Base-by-base conservation (phyloP, 1,140 invertebrate species). In the Saxidomus purpurata region DNA sequence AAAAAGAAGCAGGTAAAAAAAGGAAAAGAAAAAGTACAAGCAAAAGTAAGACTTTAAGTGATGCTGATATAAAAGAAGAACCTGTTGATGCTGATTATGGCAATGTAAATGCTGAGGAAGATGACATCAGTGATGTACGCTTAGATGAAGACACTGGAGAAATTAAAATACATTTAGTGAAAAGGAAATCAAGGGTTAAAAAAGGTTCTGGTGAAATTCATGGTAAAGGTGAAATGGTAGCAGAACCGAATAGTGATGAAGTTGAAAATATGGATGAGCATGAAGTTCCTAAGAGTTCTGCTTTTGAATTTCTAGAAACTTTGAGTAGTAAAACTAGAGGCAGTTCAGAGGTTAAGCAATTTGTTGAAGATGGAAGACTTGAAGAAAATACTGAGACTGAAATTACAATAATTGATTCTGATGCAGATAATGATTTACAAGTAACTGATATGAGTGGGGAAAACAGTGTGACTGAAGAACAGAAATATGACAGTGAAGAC, bases 121-220 rank as follows among this genome's bases (percentile, higher is more conserved):
- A 36, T 13, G 92, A 36, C 79, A 89, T 31, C 67, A 85, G 25
- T 91, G 92, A 83, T 88, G 86, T 55, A 76, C 71, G n/a, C 71
- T 22, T 86, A 80, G 22, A 83, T 82, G 17, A 52, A 82, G 3
- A 82, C 67, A 36, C 43, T 79, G 38, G 84, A 81, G 1, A 81
- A 86, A 76, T 59, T 61, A 28, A 67, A 76, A 25, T 63, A 15
- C n/a, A n/a, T n/a, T n/a, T n/a, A 8, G 31, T 28, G 40, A 13
- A 59, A 82, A 76, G 61, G 84, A 67, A 76, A 61, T 3, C 34
- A 63, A 43, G 38, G 11, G 59, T 25, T 63, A 28, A 28, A 8
- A 28, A 28, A 11, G n/a, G n/a, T 15, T 4, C 59, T 28, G 59
- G 11, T 28, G 59, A 28, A 25, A 63, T n/a, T 25, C 1, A 9